Evolutionary conservation across 2,888 invertebrate genomes (phyloP).

Genomic region (Lysandra coridon): DNA sequence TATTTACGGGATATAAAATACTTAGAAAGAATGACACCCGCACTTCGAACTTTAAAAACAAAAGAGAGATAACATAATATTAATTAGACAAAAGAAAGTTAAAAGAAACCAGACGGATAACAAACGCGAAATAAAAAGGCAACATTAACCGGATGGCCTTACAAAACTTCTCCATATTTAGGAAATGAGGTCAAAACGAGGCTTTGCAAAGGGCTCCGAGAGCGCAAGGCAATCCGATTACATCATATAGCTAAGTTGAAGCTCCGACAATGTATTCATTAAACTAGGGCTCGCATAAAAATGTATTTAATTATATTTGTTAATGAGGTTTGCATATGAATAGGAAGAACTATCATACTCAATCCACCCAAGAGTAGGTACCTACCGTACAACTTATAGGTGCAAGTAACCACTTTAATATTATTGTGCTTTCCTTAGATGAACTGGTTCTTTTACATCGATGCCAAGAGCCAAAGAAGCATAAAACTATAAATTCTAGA

Average conservation of each 20-base stretch:
- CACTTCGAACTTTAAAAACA: not conserved
- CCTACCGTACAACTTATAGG: not conserved
- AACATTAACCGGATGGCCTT: conserved; percentile 54
- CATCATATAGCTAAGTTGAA: conserved; percentile 51
- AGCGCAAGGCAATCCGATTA: conserved; percentile 65
- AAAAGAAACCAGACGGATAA: conserved; percentile 40
- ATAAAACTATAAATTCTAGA: not conserved
- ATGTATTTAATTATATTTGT: conserved; percentile 8
- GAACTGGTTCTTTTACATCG: no score
- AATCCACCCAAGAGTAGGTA: not conserved
- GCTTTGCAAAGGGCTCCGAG: conserved; percentile 55
- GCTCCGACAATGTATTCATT: conserved; percentile 49
- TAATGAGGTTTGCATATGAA: not conserved
- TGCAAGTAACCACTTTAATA: no score
- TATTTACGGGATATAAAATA: not conserved
- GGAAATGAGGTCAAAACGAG: conserved; percentile 66
- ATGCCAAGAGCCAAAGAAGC: no score
- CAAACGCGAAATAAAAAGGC: conserved; percentile 43
- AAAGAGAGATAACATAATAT: not conserved
- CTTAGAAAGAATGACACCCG: no score
- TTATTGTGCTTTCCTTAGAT: not conserved
- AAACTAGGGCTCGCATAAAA: conserved; percentile 38
- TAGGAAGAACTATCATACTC: not conserved
- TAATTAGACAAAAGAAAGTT: conserved; percentile 39
- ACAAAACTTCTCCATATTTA: conserved; percentile 72